These are phyloP conservation scores for Pseudomyrmex gracilis DNA, from an alignment of 1,140 invertebrate species.

Conservation along the genomic window DNA sequence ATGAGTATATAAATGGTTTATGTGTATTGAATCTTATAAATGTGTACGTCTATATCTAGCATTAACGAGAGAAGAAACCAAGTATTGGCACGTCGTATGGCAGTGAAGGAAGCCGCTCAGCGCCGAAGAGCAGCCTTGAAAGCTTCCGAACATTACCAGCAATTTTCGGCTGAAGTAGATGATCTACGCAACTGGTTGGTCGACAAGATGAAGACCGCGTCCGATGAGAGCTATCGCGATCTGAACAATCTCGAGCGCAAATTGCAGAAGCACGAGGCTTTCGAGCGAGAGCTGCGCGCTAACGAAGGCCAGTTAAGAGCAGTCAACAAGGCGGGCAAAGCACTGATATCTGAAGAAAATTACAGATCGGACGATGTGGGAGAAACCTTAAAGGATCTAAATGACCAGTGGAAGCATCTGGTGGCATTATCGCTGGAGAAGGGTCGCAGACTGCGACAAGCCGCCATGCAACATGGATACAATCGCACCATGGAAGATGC, in stretches of 20 bases:
- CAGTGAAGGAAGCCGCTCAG: slow-evolving; percentile 91
- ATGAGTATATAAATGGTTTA: background rate
- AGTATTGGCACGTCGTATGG: slow-evolving; percentile 90
- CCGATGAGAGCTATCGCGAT: slow-evolving; percentile 97
- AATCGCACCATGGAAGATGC: slow-evolving; percentile 93
- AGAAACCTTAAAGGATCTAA: slow-evolving; percentile 88
- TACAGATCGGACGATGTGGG: slow-evolving; percentile 90
- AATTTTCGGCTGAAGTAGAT: slow-evolving; percentile 95
- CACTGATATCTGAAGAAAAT: slow-evolving; percentile 90
- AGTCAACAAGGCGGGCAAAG: slow-evolving; percentile 93
- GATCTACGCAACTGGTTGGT: slow-evolving; percentile 95
- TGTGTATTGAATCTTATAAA: background rate
- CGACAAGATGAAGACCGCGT: slow-evolving; percentile 96
- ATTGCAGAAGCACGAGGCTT: slow-evolving; percentile 98
- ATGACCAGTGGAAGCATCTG: slow-evolving; percentile 91
- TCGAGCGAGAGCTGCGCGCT: slow-evolving; percentile 96
- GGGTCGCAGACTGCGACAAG: slow-evolving; percentile 91
- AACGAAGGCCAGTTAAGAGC: slow-evolving; percentile 95
- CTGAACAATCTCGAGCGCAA: slow-evolving; percentile 96
- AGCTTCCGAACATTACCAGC: slow-evolving; percentile 92
- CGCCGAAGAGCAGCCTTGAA: slow-evolving; percentile 90
- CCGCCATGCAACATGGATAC: slow-evolving; percentile 92
- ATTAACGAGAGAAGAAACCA: slow-evolving; percentile 91
- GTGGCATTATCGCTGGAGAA: slow-evolving; percentile 92
- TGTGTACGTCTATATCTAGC: slow-evolving; percentile 82